Percentiles rank a stretch among this genome's conserved stretches.
phyloP scores from a whole-genome alignment of 2,113 vertebrate species.

The Clarias gariepinus region DNA sequence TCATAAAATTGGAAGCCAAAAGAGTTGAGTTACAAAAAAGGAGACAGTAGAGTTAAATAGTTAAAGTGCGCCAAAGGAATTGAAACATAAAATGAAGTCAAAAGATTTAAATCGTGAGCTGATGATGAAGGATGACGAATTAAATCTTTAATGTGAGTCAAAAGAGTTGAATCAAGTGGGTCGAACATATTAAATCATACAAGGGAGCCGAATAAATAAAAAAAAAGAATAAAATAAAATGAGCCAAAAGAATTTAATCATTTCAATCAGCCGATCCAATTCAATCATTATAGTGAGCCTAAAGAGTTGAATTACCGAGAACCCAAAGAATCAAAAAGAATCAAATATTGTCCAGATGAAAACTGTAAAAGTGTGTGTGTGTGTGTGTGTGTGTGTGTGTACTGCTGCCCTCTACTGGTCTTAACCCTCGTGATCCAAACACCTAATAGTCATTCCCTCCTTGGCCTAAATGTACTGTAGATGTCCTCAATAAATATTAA shows the following conservation, averaged over 20 bases:
- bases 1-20: neutral
- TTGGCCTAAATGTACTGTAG: neutral
- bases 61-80: neutral
- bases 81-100: no score
- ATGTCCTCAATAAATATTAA: neutral
- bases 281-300: neutral
- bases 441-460: neutral
- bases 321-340: no score
- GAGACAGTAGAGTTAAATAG: neutral
- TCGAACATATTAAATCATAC: no score
- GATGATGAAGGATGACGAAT: neutral
- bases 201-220: no score
- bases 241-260: neutral
- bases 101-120: neutral
- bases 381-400: neutral
- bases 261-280: no score
- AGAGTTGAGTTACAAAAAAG: neutral
- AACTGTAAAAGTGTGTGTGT: neutral
- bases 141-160: neutral
- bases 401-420: slow-evolving; percentile 27
- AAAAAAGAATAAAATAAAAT: neutral
- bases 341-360: neutral
- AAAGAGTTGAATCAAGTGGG: no score
- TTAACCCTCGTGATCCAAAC: neutral
- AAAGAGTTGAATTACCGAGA: neutral